Base-by-base conservation (phyloP, 92 coral and sea anemone genomes). In the Epizoanthus stellaris region DNA sequence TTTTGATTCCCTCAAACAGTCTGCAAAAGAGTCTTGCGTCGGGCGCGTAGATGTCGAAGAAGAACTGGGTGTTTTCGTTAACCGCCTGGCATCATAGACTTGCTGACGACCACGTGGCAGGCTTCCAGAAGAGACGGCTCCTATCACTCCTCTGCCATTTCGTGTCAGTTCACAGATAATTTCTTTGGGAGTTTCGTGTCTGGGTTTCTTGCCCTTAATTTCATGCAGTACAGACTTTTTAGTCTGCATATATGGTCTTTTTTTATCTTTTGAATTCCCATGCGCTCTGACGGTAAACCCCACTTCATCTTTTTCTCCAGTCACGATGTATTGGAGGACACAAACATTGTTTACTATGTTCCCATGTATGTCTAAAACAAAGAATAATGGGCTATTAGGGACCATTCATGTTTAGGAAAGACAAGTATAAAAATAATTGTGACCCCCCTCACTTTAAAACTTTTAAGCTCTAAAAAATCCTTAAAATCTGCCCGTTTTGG, bases 11-110 rank as follows among this genome's bases (percentile, higher is more conserved):
- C 83, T 79, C 0, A 59, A 54, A 62, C 83, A 79, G 45, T 79
- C 83, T 5, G 83, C 70, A 60, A 79, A 79, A 16, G 83, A 59
- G 83, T 81, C 86, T 58, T 81, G 86, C 65, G 86, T 81, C 38
- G 86, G 68, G 67, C 53, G 63, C 49, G 73, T 54, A 10, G 86
- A 56, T 23, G 25, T 23, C 25, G 25, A 23, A 23, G 25, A 23
- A 64, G 86, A 52, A 45, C 76, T 5, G 20, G 61, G 25, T 64
- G 76, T 54, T 68, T 81, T 81, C 53, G 86, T 40, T 52, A 81
- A 75, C 25, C 86, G 64, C 64, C 65, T 81, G 58, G 80, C 14
- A 38, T 81, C 86, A 67, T 81, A 40, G 19, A 77, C 57, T 34
- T 81, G 87, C 80, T 83, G 87, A 45, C 81, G 53, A 6, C 69